Conservation (phyloP, 2,888 invertebrate species). For the Philhelius pedissequus region DNA sequence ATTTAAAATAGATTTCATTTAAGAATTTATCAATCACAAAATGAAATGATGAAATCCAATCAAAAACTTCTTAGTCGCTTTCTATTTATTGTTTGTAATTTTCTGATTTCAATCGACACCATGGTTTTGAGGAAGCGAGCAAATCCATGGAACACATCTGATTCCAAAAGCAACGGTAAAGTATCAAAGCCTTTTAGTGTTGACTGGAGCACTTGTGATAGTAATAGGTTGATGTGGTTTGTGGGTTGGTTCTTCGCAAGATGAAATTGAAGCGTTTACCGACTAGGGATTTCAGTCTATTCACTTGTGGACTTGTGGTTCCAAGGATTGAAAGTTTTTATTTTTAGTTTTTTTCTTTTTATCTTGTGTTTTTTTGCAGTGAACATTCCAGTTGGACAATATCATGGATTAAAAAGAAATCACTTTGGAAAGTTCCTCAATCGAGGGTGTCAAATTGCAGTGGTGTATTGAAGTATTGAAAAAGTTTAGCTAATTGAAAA, state of each 20-base stretch:
- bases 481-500: constrained; percentile 47
- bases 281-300: not conserved
- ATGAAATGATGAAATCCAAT: constrained; percentile 20
- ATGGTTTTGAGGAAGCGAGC: not conserved
- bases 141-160: not conserved
- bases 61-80: not conserved
- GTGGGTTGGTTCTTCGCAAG: not conserved
- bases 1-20: not conserved
- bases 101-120: not conserved
- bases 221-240: constrained; percentile 9
- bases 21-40: not conserved
- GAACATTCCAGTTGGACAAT: not conserved
- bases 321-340: not conserved
- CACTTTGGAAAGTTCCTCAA: not conserved
- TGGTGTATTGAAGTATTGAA: constrained; percentile 27
- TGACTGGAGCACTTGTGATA: constrained; percentile 9
- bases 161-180: not conserved
- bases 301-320: constrained; percentile 5
- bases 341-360: not conserved
- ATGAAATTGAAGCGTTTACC: not conserved
- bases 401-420: not conserved
- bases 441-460: constrained; percentile 17
- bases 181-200: not conserved
- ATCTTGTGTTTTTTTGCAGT: not conserved
- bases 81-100: not conserved